Percentiles rank a stretch among this genome's conserved stretches.
These are phyloP conservation scores for Amazona guildingii DNA, from an alignment of 2,113 vertebrate species.

Conservation along the genomic window DNA sequence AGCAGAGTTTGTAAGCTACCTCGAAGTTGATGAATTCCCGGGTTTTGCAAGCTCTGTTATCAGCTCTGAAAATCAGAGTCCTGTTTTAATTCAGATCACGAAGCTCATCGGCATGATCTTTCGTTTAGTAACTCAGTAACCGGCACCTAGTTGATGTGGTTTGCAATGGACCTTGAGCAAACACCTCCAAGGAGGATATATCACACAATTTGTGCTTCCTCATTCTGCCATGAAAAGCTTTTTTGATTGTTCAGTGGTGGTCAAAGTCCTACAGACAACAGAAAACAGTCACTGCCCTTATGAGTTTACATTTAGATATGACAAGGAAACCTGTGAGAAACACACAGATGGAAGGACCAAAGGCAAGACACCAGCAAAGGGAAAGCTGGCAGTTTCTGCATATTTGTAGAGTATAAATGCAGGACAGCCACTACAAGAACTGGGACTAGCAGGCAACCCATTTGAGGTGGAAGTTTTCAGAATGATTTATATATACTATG, in stretches of 20 bases:
- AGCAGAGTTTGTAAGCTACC: background rate
- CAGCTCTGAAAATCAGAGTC: background rate
- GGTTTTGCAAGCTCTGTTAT: background rate
- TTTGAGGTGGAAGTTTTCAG: background rate
- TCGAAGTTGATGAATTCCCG: background rate
- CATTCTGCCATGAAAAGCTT: background rate
- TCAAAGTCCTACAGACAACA: background rate
- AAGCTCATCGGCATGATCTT: background rate
- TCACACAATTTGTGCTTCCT: background rate
- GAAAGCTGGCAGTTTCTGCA: background rate
- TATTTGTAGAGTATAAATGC: rapidly evolving
- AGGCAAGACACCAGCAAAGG: background rate
- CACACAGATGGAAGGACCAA: background rate
- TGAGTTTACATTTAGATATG: background rate
- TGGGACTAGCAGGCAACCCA: background rate
- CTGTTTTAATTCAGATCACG: background rate
- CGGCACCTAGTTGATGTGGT: background rate
- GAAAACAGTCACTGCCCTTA: background rate
- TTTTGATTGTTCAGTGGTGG: background rate
- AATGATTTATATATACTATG: background rate
- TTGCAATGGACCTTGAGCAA: background rate
- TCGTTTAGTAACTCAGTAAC: background rate
- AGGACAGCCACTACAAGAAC: background rate
- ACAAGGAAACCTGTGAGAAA: background rate
- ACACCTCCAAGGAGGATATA: background rate